Base-by-base conservation (phyloP, 1,140 invertebrate species). In the Ceratoteleas bidentatus region DNA sequence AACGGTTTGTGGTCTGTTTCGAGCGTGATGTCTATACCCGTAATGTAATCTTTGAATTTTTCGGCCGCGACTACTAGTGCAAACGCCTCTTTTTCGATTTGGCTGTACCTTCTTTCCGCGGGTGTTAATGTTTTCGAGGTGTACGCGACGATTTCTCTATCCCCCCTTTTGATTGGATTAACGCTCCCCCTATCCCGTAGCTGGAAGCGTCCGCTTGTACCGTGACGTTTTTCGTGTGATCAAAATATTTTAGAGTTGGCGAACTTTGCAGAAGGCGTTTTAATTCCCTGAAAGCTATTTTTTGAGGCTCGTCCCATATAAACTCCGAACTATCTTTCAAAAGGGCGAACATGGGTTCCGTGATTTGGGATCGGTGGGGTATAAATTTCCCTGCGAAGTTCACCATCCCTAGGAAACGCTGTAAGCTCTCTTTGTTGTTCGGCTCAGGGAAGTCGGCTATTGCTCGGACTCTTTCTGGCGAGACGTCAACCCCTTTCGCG, bases 391-490 rank as follows among this genome's bases (percentile, higher is more conserved):
- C 62, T 11, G 68, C 60, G 56, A 76, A 85, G 69, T 85, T 84
- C 0, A 83, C 53, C 40, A 62, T 61, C 5, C 75, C 82, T 2
- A 84, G 13, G 14, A 49, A 49, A 11, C 14, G 45, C 6, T 6
- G 45, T 49, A 49, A 13, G 10, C 11, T 13, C n/a, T 49, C 14
- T 49, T 14, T 49, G 13, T 49, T 14, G 6, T 11, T 2, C n/a
- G 45, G 45, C 2, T 11, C 6, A 14, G 45, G 16, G 38, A 84
- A 84, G 9, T 88, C 56, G 3, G 47, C 24, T 11, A 91, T 81
- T 6, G 85, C 85, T 24, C 50, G 24, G 0, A 89, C 58, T 50
- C 88, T 86, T 6, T 78, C 73, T 10, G 87, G 85, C 73, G 85
- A 78, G 7, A 86, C 66, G 10, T 54, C 11, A 9, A 90, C 80